These are phyloP conservation scores for Drosophila suboccidentalis DNA, from an alignment of 2,888 invertebrate genomes.

Conservation along the genomic window DNA sequence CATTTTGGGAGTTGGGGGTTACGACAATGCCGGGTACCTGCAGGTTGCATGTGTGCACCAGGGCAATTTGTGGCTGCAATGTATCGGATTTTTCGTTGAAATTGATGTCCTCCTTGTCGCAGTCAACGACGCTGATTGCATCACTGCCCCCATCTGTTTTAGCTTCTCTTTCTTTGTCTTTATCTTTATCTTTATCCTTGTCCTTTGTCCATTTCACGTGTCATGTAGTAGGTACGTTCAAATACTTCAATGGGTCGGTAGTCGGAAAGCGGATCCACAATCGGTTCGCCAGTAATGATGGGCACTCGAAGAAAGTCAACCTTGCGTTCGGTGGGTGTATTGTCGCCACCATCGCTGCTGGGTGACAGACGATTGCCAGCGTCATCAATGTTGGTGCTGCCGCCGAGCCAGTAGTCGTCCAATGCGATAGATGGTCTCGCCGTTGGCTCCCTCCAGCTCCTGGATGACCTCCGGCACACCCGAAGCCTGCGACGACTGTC, in stretches of 20 bases:
- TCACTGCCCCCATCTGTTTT: constrained; percentile 33
- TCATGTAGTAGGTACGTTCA: constrained; percentile 84
- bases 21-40: constrained; percentile 84
- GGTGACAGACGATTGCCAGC: constrained; percentile 77
- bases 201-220: constrained; percentile 78
- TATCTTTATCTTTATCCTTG: constrained; percentile 54
- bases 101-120: constrained; percentile 51
- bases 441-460: constrained; percentile 76
- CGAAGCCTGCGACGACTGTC: constrained; percentile 91
- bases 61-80: constrained; percentile 28
- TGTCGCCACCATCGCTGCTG: constrained; percentile 60
- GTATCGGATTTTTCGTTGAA: constrained; percentile 42
- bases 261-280: constrained; percentile 83
- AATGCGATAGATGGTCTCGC: constrained; percentile 76
- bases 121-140: constrained; percentile 21
- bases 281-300: constrained; percentile 77
- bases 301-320: constrained; percentile 83
- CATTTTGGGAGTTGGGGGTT: constrained; percentile 79
- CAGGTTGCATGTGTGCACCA: constrained; percentile 78
- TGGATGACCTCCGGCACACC: constrained; percentile 85
- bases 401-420: constrained; percentile 81
- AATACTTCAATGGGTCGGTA: constrained; percentile 85
- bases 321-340: constrained; percentile 72
- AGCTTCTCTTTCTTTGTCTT: constrained; percentile 68
- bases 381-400: constrained; percentile 83